Percentiles rank a stretch among this genome's conserved stretches.
These are phyloP conservation scores for Metellina segmentata DNA, from an alignment of 2,888 invertebrate genomes.

Conservation along the genomic window DNA sequence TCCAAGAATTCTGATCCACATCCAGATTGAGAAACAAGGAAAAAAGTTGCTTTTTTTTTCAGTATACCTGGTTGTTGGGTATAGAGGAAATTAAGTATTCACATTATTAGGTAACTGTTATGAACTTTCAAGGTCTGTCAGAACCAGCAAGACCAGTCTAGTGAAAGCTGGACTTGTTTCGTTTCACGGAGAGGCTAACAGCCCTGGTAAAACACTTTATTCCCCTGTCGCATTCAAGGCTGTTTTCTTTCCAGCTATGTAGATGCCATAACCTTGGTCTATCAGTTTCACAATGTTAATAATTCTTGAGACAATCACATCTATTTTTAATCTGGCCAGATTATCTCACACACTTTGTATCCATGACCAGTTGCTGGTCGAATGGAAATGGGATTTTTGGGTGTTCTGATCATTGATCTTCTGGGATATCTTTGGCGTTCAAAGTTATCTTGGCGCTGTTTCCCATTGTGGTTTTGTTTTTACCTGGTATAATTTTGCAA, in stretches of 20 bases:
- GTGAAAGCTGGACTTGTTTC: constrained; percentile 15
- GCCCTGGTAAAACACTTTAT: neutral
- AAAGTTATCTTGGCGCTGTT: too few species aligned
- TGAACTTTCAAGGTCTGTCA: constrained; percentile 72
- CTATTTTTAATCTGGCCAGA: neutral
- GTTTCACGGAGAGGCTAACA: constrained; percentile 64
- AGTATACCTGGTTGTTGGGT: neutral
- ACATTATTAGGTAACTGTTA: constrained; percentile 36
- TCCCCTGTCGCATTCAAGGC: constrained; percentile 22
- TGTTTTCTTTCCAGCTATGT: constrained; percentile 34
- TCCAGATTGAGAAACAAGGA: neutral
- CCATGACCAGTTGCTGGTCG: too few species aligned
- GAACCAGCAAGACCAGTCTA: constrained; percentile 66
- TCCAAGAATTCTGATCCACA: neutral
- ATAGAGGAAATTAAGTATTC: constrained; percentile 42
- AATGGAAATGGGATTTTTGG: too few species aligned
- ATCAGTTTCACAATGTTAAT: constrained; percentile 2
- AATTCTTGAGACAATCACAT: constrained; percentile 18
- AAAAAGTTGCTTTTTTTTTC: constrained; percentile 4
- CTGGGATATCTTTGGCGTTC: too few species aligned
- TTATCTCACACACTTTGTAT: too few species aligned
- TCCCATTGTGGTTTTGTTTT: too few species aligned
- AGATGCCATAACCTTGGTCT: constrained; percentile 5
- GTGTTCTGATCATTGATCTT: too few species aligned
- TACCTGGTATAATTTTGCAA: too few species aligned